Evolutionary conservation across 2,888 invertebrate genomes (phyloP).

Genomic region (Lepidonotus clava): DNA sequence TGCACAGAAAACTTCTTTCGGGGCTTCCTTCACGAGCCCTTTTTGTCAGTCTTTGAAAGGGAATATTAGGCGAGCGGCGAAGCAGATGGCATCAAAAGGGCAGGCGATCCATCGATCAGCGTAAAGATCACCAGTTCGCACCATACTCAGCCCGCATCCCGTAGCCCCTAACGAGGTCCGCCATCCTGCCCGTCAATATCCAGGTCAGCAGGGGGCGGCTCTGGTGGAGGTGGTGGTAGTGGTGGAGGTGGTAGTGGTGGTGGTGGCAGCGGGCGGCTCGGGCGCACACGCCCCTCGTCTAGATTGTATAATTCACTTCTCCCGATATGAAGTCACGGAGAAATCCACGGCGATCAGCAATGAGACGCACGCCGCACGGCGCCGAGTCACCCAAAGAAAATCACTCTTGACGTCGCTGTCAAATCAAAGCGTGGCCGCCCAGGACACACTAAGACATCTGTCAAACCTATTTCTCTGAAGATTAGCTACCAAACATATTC

Average conservation of each 20-base stretch:
- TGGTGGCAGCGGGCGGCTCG: too few relatives aligned
- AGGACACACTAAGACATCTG: slow-evolving; percentile 8
- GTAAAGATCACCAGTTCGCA: slow-evolving; percentile 23
- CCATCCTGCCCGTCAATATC: slow-evolving; percentile 24
- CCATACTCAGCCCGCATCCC: neutral
- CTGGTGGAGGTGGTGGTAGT: too few relatives aligned
- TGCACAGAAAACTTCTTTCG: slow-evolving; percentile 2
- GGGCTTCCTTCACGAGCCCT: neutral
- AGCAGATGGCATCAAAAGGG: slow-evolving; percentile 44
- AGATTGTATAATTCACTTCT: slow-evolving; percentile 35
- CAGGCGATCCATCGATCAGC: slow-evolving; percentile 40
- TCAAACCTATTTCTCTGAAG: neutral
- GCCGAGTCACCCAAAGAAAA: neutral
- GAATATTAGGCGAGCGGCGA: slow-evolving; percentile 17
- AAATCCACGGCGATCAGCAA: neutral
- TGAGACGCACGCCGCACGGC: neutral
- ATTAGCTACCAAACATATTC: neutral
- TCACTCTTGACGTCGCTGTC: slow-evolving; percentile 18
- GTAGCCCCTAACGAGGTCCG: slow-evolving; percentile 18
- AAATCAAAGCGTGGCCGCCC: slow-evolving; percentile 11
- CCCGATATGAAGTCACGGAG: slow-evolving; percentile 28
- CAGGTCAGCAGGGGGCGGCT: too few relatives aligned
- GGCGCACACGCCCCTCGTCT: neutral
- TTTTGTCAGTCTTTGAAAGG: neutral
- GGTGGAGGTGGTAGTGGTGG: too few relatives aligned